Evolutionary conservation across 1,140 invertebrate genomes (phyloP).

Genomic region (Leptinotarsa undecemlineata): DNA sequence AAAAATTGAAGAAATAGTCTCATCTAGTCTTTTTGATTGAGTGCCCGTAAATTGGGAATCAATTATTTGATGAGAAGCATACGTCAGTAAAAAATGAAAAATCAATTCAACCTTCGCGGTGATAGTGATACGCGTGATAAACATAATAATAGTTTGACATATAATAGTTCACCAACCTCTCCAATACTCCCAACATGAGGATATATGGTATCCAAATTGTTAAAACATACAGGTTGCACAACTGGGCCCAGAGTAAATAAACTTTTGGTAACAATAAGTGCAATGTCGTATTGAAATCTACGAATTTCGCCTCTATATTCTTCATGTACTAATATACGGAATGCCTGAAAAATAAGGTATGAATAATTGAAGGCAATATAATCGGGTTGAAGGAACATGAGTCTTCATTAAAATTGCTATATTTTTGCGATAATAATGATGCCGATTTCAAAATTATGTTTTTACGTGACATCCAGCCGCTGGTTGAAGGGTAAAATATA

Average conservation of each 20-base stretch:
- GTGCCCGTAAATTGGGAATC: background rate
- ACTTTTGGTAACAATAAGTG: background rate
- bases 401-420: no score
- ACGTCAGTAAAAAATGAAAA: background rate
- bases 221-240: constrained; percentile 1
- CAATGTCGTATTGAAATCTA: background rate
- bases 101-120: no score
- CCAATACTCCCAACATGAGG: background rate
- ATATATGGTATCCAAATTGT: background rate
- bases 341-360: background rate
- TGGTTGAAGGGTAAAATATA: no score
- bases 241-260: background rate
- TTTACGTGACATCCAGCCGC: no score
- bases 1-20: no score
- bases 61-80: background rate
- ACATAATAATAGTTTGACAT: background rate
- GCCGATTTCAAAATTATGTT: no score
- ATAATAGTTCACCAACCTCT: background rate
- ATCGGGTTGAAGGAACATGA: no score
- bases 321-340: background rate
- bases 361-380: no score
- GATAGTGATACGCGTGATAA: background rate
- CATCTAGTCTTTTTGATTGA: no score
- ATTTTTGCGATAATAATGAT: no score
- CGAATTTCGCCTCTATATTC: background rate